phyloP scores from a whole-genome alignment of 2,888 invertebrate genomes.

The Rhorus exstirpatorius region DNA sequence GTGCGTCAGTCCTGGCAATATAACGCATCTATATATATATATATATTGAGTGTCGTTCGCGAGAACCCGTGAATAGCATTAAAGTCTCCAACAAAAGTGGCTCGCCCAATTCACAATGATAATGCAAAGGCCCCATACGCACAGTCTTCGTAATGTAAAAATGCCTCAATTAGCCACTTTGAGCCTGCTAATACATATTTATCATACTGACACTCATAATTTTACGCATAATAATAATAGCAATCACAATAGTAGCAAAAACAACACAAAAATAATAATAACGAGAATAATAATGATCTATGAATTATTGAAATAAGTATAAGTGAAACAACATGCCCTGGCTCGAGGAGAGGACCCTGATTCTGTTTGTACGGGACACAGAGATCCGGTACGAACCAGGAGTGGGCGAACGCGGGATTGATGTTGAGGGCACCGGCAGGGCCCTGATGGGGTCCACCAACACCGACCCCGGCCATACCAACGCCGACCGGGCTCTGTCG shows the following conservation, averaged over 20 bases:
- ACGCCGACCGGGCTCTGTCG: slow-evolving; percentile 86
- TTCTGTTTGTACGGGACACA: slow-evolving; percentile 95
- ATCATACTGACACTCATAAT: neutral
- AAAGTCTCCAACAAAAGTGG: slow-evolving; percentile 71
- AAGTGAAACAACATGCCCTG: slow-evolving; percentile 93
- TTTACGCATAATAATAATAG: neutral
- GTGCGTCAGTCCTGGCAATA: slow-evolving; percentile 63
- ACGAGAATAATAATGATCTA: slow-evolving; percentile 40
- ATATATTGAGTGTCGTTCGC: slow-evolving; percentile 38
- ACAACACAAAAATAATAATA: neutral
- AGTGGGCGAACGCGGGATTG: slow-evolving; percentile 95
- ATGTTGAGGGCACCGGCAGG: slow-evolving; percentile 91
- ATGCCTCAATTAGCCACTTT: no score
- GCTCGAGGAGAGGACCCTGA: slow-evolving; percentile 94
- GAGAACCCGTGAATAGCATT: slow-evolving; percentile 70
- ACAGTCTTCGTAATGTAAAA: slow-evolving; percentile 9
- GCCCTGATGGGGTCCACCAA: slow-evolving; percentile 91
- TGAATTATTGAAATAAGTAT: slow-evolving; percentile 84
- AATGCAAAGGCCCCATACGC: neutral
- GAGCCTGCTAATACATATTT: neutral
- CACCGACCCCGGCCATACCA: slow-evolving; percentile 81
- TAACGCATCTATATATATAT: slow-evolving; percentile 43
- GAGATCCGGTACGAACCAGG: slow-evolving; percentile 98
- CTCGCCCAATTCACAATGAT: slow-evolving; percentile 36
- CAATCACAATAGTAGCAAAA: neutral